phyloP scores from a whole-genome alignment of 1,140 invertebrate species.

The Phenacoccus solenopsis region DNA sequence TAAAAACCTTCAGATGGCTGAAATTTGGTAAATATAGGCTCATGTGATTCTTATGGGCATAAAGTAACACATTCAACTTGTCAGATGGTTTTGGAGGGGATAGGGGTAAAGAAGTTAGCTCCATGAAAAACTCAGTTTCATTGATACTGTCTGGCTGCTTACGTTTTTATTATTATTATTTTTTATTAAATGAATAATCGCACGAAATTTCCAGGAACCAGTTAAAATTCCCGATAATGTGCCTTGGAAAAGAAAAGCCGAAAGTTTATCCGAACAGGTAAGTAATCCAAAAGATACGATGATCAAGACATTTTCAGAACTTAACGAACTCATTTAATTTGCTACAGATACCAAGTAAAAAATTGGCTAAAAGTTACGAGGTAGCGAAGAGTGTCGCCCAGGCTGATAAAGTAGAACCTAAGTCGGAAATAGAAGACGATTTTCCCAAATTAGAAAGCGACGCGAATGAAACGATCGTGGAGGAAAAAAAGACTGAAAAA shows the following conservation, averaged over 20 bases:
- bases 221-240: not conserved
- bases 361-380: not conserved
- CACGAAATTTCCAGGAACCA: not conserved
- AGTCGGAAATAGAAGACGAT: not conserved
- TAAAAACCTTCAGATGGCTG: too few species aligned
- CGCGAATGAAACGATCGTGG: not conserved
- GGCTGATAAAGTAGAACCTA: not conserved
- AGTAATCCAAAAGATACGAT: too few species aligned
- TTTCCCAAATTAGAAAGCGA: not conserved
- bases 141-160: too few species aligned
- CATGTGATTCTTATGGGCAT: too few species aligned
- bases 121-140: too few species aligned
- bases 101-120: too few species aligned
- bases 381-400: not conserved
- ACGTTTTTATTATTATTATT: too few species aligned
- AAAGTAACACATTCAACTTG: too few species aligned
- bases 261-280: not conserved
- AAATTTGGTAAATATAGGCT: too few species aligned
- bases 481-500: not conserved
- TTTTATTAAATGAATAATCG: not conserved
- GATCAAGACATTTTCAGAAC: too few species aligned
- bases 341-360: not conserved
- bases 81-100: too few species aligned
- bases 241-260: not conserved
- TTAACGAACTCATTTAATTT: too few species aligned